Evolutionary conservation across 2,888 invertebrate genomes (phyloP), one percentile per base, ranked within the genome.

Genomic region (Cactoblastis cactorum): DNA sequence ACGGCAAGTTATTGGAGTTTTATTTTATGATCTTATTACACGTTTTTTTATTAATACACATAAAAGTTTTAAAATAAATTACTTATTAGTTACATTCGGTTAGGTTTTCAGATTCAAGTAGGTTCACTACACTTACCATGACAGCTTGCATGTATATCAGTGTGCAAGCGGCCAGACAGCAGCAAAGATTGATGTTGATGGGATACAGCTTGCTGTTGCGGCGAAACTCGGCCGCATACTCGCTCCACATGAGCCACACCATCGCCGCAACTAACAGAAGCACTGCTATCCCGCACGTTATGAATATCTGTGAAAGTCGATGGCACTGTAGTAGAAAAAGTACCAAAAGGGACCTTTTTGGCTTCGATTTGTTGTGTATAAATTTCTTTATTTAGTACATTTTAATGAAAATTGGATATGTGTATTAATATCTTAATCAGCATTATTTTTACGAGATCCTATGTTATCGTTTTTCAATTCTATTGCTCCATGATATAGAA

Each of bases 131-230:
- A 59, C 86, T 85, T 74, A 93, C 93, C 87, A 92, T 92, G 55
- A 92, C 90, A 53, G 93, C 93, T 53, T 93, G 85, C 69, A 93
- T 91, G 69, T 93, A 93, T 38, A 93, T 90, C 12, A 93, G 70
- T 56, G 92, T 93, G 52, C 92, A 92, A 17, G 91, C 83, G 28
- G 90, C 88, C 18, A 93, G 80, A 55, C 92, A 92, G 50, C 92
- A 85, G 65, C 93, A 91, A 28, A 93, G 78, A 67, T 93, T 93
- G 43, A 93, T 86, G 51, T 88, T 89, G 22, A 91, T 86, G 0
- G 91, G 90, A 62, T 92, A 92, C 54, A 92, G 77, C 58, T 91
- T 90, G 72, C 91, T 91, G 61, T 57, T 74, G 19, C 74, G 65
- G n/a, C 87, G 69, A 54, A 89, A 84, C 51, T 88, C 84, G 0